These are phyloP conservation scores for Bryconaethiops microstoma DNA, from an alignment of 2,797 vertebrate genomes.

Conservation along the genomic window DNA sequence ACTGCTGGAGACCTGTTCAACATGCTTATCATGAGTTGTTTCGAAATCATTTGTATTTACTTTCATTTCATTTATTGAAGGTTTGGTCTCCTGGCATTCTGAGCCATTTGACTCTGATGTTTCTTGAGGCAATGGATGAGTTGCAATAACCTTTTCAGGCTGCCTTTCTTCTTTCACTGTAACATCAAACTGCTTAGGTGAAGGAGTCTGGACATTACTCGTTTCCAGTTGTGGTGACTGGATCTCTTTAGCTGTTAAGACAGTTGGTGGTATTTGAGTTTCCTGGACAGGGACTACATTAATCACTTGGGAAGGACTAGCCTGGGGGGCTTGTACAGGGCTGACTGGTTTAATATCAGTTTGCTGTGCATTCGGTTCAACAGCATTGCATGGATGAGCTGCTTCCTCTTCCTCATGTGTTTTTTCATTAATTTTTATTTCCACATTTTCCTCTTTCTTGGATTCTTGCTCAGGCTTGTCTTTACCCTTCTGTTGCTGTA, in stretches of 20 bases:
- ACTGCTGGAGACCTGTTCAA: constrained; percentile 69
- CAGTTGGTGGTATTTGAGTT: constrained; percentile 10
- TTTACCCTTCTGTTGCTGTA: constrained; percentile 94
- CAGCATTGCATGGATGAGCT: constrained; percentile 64
- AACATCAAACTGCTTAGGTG: constrained; percentile 50
- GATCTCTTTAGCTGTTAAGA: constrained; percentile 53
- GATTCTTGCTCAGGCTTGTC: constrained; percentile 82
- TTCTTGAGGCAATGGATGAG: constrained; percentile 55
- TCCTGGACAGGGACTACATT: constrained; percentile 30
- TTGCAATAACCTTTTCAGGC: constrained; percentile 37
- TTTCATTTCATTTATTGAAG: constrained; percentile 47
- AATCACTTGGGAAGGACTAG: constrained; percentile 48
- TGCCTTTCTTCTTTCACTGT: constrained; percentile 66
- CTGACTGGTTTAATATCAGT: constrained; percentile 81
- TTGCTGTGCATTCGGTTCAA: constrained; percentile 67
- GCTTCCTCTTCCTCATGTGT: constrained; percentile 76
- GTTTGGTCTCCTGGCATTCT: constrained; percentile 67
- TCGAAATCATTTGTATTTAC: constrained; percentile 62
- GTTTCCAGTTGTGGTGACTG: constrained; percentile 64
- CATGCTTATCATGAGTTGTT: constrained; percentile 60
- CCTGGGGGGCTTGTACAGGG: constrained; percentile 51
- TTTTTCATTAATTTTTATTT: constrained; percentile 72
- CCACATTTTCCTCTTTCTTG: constrained; percentile 66
- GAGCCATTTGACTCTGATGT: constrained; percentile 57
- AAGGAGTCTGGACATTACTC: constrained; percentile 36